A percentile compares a stretch with the other conserved stretches of the same genome.
Evolutionary conservation across 2,113 vertebrate species (phyloP).

Genomic region (Trochalopteron elliotii): DNA sequence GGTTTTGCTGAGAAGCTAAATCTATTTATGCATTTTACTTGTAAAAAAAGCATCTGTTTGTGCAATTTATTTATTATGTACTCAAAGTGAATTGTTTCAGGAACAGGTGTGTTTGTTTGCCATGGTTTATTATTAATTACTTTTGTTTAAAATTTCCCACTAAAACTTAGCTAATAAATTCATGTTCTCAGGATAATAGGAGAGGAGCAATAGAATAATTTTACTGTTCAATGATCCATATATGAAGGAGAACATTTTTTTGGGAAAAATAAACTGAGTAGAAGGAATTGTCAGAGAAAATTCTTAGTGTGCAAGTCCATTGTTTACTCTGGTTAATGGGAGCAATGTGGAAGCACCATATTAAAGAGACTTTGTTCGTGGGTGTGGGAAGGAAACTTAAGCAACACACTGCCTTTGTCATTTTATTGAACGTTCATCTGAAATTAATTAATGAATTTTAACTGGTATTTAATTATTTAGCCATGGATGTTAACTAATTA

Average conservation of each 20-base stretch:
- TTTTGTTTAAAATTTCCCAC: neutral
- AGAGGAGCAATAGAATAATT: neutral
- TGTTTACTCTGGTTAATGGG: neutral
- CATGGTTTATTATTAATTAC: neutral
- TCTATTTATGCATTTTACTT: neutral
- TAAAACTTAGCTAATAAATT: neutral
- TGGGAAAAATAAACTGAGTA: neutral
- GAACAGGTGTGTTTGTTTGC: neutral
- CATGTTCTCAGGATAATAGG: neutral
- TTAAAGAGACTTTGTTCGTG: neutral
- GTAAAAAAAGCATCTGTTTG: neutral
- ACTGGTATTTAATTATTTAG: neutral
- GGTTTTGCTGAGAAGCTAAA: neutral
- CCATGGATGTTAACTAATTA: neutral
- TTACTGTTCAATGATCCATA: neutral
- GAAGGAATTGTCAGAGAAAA: neutral
- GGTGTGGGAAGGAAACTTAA: neutral
- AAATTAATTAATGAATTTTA: neutral
- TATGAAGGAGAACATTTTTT: neutral
- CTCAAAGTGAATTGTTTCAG: neutral
- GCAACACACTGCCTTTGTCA: neutral
- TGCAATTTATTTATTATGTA: neutral
- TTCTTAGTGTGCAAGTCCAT: neutral
- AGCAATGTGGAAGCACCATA: neutral
- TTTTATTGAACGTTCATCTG: neutral